Evolutionary conservation across 2,797 vertebrate species (phyloP), one percentile per base, ranked within the genome.

Genomic region (Anabacerthia variegaticeps): DNA sequence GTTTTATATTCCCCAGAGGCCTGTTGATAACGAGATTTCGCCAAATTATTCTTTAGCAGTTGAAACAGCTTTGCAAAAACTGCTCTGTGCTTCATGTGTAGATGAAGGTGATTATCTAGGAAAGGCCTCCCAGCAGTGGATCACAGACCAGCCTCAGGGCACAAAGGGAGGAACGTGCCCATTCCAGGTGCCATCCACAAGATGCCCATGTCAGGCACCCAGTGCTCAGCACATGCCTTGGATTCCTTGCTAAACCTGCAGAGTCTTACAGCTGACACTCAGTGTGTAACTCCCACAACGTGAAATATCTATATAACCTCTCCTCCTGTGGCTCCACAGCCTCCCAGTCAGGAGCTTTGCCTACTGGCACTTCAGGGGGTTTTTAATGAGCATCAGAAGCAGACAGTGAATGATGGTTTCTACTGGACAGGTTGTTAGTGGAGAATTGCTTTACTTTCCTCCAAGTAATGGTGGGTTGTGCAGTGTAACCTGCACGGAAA

Each of bases 351-450:
- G 52, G 51, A 92, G 43, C 81, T 93, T 69, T 86, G 79, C 58
- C 78, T 81, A 2, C 51, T 54, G 34, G 74, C 59, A 23, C 74
- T 87, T 78, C 27, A 71, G 74, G 84, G 75, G 51, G 32, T 61
- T 80, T 89, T 83, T 94, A 94, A 95, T 85, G 91, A 95, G 81
- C 24, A 39, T 61, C 74, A 92, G 88, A 87, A 93, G 20, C 56
- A 79, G 88, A 41, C 84, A 89, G 18, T 79, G 89, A 95, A 37
- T 71, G 68, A 92, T 96, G 63, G 28, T 85, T 91, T 80, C 71
- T 77, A 3, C 86, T 22, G 34, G 75, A 14, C 63, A 71, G 72
- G 81, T 92, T 88, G 86, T 93, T 92, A 83, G 84, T n/a, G 54
- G 75, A 61, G 92, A 93, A 96, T 89, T 93, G 65, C 82, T 73